Evolutionary conservation across 1,140 invertebrate genomes (phyloP).

Genomic region (Drusus annulatus): DNA sequence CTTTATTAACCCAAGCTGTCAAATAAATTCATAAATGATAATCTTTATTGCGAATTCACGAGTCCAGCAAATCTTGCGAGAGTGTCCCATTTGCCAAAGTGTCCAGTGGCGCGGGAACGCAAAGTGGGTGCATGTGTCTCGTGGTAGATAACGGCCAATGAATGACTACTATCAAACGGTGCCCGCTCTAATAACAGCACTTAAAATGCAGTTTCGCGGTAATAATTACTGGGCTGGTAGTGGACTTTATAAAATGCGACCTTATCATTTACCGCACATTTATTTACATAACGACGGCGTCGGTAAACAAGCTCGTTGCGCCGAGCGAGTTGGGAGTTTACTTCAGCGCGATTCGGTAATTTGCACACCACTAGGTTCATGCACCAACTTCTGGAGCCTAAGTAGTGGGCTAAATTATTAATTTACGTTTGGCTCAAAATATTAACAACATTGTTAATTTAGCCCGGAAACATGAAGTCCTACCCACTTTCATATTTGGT

Average conservation of each 20-base stretch:
- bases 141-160: constrained; percentile 19
- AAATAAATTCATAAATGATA: not conserved
- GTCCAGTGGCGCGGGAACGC: not conserved
- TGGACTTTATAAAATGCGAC: constrained; percentile 34
- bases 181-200: constrained; percentile 25
- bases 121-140: constrained; percentile 13
- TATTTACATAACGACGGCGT: constrained; percentile 22
- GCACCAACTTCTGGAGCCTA: too few species aligned
- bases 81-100: not conserved
- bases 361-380: too few species aligned
- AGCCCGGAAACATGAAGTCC: too few species aligned
- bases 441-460: too few species aligned
- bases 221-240: constrained; percentile 27
- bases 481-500: too few species aligned
- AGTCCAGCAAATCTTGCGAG: not conserved
- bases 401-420: too few species aligned
- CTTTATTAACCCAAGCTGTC: too few species aligned
- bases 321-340: not conserved
- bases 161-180: constrained; percentile 38
- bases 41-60: constrained; percentile 9
- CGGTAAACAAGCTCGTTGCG: not conserved
- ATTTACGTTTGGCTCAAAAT: too few species aligned
- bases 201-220: constrained; percentile 35
- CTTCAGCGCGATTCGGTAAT: not conserved
- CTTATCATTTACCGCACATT: constrained; percentile 40